phyloP scores from a whole-genome alignment of 2,797 vertebrate species.

The Atherinosoma microstoma region DNA sequence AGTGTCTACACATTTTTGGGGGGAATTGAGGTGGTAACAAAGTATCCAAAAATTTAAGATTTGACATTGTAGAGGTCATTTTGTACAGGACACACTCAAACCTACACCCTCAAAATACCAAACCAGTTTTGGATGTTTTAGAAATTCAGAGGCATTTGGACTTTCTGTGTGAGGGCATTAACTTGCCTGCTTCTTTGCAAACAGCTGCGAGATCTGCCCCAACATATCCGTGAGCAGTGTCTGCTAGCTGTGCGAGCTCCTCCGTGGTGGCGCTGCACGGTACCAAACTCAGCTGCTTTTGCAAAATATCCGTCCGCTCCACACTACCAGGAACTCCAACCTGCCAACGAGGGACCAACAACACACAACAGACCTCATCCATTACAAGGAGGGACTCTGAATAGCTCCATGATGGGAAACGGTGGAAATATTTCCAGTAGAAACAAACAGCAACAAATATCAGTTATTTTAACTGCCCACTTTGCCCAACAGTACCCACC shows the following conservation, averaged over 20 bases:
- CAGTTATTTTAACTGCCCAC: background rate
- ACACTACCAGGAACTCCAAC: conserved; percentile 88
- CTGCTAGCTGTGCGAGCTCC: conserved; percentile 87
- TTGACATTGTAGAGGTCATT: background rate
- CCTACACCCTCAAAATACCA: background rate
- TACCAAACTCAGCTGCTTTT: conserved; percentile 84
- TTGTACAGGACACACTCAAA: background rate
- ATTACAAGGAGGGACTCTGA: background rate
- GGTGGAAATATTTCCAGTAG: background rate
- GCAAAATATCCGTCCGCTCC: conserved; percentile 90
- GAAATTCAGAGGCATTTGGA: background rate
- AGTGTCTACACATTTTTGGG: too few relatives aligned
- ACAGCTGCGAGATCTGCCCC: conserved; percentile 93
- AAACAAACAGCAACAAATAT: background rate
- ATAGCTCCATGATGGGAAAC: background rate
- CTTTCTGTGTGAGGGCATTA: background rate
- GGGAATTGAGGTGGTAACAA: background rate
- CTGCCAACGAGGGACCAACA: conserved; percentile 40
- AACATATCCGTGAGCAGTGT: conserved; percentile 91
- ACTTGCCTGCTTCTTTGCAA: conserved; percentile 94
- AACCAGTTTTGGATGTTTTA: background rate
- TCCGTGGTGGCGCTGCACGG: conserved; percentile 80
- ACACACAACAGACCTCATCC: background rate
- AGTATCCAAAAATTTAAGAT: background rate
- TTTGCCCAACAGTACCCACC: conserved; percentile 64